Evolutionary conservation across 2,888 invertebrate genomes (phyloP), one percentile per base, ranked within the genome.

Genomic region (Lobophora halterata): DNA sequence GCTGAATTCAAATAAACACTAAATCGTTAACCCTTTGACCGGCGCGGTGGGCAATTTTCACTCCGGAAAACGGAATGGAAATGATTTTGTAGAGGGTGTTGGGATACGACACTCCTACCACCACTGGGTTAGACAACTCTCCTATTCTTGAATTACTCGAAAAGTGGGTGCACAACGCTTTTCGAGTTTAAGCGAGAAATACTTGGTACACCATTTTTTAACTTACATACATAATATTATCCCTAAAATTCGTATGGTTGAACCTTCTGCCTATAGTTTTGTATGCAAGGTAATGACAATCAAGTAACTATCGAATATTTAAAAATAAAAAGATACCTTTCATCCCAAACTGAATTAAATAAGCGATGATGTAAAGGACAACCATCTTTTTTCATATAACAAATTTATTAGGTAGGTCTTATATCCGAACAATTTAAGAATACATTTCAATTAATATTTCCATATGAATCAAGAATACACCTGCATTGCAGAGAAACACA

Each of bases 21-120:
- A 76, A 85, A 83, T 79, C 65, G 82, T 77, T 82, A 81, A 85
- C 87, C 87, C 85, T 86, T 87, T 86, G 85, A 83, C 86, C 83
- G 82, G 72, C 75, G 61, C 75, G 61, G 74, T 72, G 77, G 79
- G 82, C 78, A 80, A 86, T 83, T 87, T 87, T 82, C 86, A 79
- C 79, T 70, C 68, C 65, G 79, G 79, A 80, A 87, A 81, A 81
- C 72, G 75, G 76, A 81, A 83, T 82, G 70, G 81, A 79, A 83
- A 83, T 78, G 76, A 79, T 79, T 83, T 79, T 64, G 67, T 58
- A 71, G 77, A 78, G 82, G 82, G 79, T 65, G 63, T 60, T 55
- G 59, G 39, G 56, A 56, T 51, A 55, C 58, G 65, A 59, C 64
- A n/a, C n/a, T n/a, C 59, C 61, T 53, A 55, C 56, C 63, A 58